These are phyloP conservation scores for Rhodophaea formosa DNA, from an alignment of 2,888 invertebrate genomes.

Conservation along the genomic window DNA sequence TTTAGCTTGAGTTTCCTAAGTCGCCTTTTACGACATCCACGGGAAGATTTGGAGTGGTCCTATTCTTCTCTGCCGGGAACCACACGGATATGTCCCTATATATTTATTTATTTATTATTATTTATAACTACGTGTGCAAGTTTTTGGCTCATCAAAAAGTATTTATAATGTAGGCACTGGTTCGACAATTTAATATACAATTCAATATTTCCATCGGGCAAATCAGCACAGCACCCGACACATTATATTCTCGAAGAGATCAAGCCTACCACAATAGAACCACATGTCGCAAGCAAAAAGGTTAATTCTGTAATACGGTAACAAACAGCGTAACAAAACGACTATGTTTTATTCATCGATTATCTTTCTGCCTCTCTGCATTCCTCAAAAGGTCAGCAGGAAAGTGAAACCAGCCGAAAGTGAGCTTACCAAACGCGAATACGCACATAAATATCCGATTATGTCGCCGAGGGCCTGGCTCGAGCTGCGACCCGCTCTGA, in stretches of 20 bases:
- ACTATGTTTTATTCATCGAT: constrained; percentile 62
- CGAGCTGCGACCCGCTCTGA: constrained; percentile 41
- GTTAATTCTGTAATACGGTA: constrained; percentile 29
- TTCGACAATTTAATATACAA: constrained; percentile 25
- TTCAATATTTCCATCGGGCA: neutral
- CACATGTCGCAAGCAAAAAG: constrained; percentile 36
- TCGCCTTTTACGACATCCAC: too few species aligned
- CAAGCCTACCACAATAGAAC: neutral
- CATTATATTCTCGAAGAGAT: neutral
- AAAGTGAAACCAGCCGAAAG: constrained; percentile 76
- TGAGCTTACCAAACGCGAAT: constrained; percentile 60
- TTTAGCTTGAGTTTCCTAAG: too few species aligned
- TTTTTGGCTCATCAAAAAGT: too few species aligned
- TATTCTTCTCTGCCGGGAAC: too few species aligned
- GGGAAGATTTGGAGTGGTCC: too few species aligned
- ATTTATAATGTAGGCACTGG: too few species aligned
- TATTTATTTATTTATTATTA: too few species aligned
- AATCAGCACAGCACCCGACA: neutral
- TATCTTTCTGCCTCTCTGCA: constrained; percentile 63
- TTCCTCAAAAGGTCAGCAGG: constrained; percentile 69
- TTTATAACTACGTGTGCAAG: too few species aligned
- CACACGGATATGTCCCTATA: too few species aligned
- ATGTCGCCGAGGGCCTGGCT: constrained; percentile 36
- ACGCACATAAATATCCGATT: constrained; percentile 55
- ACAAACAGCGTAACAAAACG: constrained; percentile 29